A percentile compares a stretch with the other conserved stretches of the same genome.
Evolutionary conservation across 2,113 vertebrate species (phyloP).

Genomic region (Sardina pilchardus): DNA sequence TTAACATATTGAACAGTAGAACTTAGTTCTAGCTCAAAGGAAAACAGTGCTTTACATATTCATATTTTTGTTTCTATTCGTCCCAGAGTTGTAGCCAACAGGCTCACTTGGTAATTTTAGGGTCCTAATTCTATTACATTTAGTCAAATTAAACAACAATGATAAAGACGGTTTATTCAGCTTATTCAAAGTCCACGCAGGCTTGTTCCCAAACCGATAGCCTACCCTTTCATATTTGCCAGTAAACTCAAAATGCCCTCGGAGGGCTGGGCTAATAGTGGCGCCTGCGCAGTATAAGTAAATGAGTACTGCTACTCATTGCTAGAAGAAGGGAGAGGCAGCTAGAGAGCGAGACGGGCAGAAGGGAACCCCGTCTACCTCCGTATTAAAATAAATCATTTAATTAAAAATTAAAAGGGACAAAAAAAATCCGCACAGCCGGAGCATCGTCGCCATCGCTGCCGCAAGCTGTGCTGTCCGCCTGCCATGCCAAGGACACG

Average conservation of each 20-base stretch:
- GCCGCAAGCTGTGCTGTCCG: constrained; percentile 13
- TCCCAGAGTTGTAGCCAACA: background rate
- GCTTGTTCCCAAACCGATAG: background rate
- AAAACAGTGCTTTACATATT: background rate
- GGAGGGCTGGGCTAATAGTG: constrained; percentile 38
- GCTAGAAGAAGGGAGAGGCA: constrained; percentile 39
- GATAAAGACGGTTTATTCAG: background rate
- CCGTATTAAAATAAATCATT: constrained; percentile 1
- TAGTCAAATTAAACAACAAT: background rate
- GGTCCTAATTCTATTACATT: background rate
- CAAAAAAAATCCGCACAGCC: constrained; percentile 18
- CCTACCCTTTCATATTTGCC: background rate
- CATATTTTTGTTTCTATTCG: background rate
- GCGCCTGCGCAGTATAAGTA: constrained; percentile 51
- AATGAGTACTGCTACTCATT: constrained; percentile 42
- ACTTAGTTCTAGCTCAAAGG: background rate
- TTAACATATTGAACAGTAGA: background rate
- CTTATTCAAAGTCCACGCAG: background rate
- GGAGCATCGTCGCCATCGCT: constrained; percentile 23
- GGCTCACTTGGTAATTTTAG: background rate
- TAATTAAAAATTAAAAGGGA: constrained; percentile 14
- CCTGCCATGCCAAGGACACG: constrained; percentile 48
- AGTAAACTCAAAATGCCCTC: constrained; percentile 10
- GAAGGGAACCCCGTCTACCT: constrained; percentile 36
- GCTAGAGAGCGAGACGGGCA: constrained; percentile 30